A percentile compares a stretch with the other conserved stretches of the same genome.
Evolutionary conservation across 53 echinoderm and acorn worm species (phyloP).

Genomic region (Actinopyga echinites): DNA sequence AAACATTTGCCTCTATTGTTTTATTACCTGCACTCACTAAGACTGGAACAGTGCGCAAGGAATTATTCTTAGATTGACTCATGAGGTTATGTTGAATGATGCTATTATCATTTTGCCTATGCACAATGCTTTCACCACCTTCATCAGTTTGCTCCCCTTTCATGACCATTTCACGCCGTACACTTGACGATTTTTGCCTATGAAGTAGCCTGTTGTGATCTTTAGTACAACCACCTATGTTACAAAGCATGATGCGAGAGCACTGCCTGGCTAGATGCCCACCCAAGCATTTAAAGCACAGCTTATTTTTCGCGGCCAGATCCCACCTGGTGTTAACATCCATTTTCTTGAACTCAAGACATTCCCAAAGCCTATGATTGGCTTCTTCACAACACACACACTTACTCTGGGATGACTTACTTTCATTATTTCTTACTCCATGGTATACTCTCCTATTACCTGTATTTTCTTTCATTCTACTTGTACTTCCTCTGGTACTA

Average conservation of each 20-base stretch:
- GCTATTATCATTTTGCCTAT: no score
- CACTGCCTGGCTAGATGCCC: background rate
- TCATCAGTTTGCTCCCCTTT: no score
- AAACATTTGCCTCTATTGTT: background rate
- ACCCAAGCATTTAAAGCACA: constrained; percentile 16
- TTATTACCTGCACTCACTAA: background rate
- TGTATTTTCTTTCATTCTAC: background rate
- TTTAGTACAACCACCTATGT: background rate
- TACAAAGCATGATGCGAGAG: background rate
- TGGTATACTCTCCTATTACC: background rate
- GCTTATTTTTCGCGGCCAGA: background rate
- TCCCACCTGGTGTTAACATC: constrained; percentile 3
- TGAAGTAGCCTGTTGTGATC: background rate
- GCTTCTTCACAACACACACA: background rate
- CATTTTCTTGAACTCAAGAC: background rate
- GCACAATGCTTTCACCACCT: no score
- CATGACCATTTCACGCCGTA: background rate
- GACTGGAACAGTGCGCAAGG: background rate
- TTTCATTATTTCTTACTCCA: background rate
- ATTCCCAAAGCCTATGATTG: background rate
- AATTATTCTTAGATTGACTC: background rate
- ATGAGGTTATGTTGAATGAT: background rate
- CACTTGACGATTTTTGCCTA: background rate
- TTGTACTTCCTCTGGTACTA: background rate
- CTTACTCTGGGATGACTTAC: background rate